Base-by-base conservation (phyloP, 1,140 invertebrate species). In the Aphidius gifuensis region DNA sequence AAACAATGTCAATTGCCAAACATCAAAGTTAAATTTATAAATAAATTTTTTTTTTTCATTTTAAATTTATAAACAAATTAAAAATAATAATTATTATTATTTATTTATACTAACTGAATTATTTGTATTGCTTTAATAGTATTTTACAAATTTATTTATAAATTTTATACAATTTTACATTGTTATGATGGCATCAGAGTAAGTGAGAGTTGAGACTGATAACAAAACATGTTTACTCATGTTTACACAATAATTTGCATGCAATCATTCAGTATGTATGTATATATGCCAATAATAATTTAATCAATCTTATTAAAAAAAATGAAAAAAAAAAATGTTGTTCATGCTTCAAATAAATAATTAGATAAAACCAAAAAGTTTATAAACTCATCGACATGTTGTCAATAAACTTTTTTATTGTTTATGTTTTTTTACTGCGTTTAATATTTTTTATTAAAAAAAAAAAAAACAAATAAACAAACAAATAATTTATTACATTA, bases 171-270 rank as follows among this genome's bases (percentile, higher is more conserved):
- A 39, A 32, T 58, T 38, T 53, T 38, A 5, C 50, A 9, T 9
- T 39, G 23, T 53, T 38, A 11, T 39, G 23, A 21, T 44, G 23
- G 23, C 23, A 32, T 32, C 23, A 32, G 23, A 32, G 23, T 32
- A 32, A 58, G 32, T 59, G 48, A 59, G 16, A 48, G 11, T 16
- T 59, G 48, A 59, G 16, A 48, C 32, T 16, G 57, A 59, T 59
- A 59, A 49, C n/a, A 45, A 32, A 32, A 32, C 23, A 59, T 59
- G 57, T 59, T 59, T 53, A 53, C 23, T 32, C 38, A 53, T 53
- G 23, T 53, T 53, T 59, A 59, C 47, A 59, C 9, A 59, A 59
- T 49, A 59, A 59, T 59, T 59, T 49, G 57, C 47, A 49, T 49
- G 57, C 40, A 48, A 59, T 59, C 57, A 49, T 38, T 49, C 6